These are phyloP conservation scores for Maniola hyperantus DNA, from an alignment of 2,888 invertebrate genomes.

Conservation along the genomic window DNA sequence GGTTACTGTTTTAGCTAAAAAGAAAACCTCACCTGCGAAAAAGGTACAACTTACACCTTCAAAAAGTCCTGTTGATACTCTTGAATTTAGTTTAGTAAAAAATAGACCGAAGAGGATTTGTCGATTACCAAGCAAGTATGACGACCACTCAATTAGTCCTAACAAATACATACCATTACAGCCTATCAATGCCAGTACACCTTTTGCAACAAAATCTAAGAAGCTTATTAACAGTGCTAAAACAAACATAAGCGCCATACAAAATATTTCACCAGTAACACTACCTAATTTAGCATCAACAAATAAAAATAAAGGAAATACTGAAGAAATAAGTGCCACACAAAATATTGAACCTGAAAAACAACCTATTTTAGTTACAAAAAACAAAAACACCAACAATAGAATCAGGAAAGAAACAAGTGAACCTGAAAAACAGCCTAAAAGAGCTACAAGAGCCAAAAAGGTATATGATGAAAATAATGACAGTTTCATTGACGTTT, in stretches of 20 bases:
- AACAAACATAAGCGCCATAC: conserved; percentile 27
- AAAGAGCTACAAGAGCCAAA: not conserved
- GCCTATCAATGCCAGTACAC: conserved; percentile 67
- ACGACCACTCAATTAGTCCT: conserved; percentile 67
- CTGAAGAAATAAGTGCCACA: not conserved
- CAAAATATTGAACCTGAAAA: not conserved
- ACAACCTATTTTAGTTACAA: not conserved
- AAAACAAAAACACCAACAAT: not conserved
- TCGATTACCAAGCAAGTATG: conserved; percentile 64
- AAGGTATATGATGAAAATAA: not conserved
- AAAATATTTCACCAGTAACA: conserved; percentile 22
- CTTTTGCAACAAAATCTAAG: conserved; percentile 48
- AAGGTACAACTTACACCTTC: conserved; percentile 40
- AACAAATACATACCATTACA: conserved; percentile 60
- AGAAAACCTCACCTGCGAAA: conserved; percentile 15
- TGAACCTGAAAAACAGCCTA: not conserved
- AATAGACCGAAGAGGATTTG: conserved; percentile 63
- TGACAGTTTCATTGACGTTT: conserved; percentile 5
- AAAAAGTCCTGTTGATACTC: conserved; percentile 50
- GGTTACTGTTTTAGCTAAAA: conserved; percentile 1
- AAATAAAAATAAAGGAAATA: not conserved
- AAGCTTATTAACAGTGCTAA: conserved; percentile 22
- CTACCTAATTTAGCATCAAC: not conserved
- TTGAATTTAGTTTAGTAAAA: conserved; percentile 52
- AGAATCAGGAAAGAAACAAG: not conserved